Percentiles rank a stretch among this genome's conserved stretches.
Evolutionary conservation across 1,140 invertebrate species (phyloP).

Genomic region (Bombus picipes): DNA sequence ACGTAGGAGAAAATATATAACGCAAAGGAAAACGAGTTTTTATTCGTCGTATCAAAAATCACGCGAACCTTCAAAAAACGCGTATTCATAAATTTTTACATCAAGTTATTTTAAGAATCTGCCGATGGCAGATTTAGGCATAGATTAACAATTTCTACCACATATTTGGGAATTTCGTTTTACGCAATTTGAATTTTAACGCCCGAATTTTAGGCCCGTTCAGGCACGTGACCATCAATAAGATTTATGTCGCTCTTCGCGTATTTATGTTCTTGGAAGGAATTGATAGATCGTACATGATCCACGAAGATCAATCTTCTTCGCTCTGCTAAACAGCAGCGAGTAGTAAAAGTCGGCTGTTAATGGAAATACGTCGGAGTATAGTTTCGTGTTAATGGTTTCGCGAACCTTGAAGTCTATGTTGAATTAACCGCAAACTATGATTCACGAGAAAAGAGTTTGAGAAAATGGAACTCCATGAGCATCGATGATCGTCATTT

Average conservation of each 20-base stretch:
- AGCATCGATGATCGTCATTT: not conserved
- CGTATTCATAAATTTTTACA: too few species aligned
- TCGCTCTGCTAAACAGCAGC: not conserved
- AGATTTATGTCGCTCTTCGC: not conserved
- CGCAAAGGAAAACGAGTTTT: too few species aligned
- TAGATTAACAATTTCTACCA: not conserved
- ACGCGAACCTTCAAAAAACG: rapidly evolving
- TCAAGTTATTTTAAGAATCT: too few species aligned
- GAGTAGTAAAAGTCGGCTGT: not conserved
- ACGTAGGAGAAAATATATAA: too few species aligned
- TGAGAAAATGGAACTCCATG: not conserved
- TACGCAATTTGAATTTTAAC: not conserved
- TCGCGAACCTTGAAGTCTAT: not conserved
- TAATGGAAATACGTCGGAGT: not conserved
- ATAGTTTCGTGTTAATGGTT: not conserved
- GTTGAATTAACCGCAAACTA: not conserved
- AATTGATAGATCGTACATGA: not conserved
- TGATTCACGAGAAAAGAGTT: not conserved
- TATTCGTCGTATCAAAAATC: too few species aligned
- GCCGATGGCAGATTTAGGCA: not conserved
- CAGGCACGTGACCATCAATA: not conserved
- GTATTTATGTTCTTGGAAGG: not conserved
- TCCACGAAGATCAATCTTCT: not conserved
- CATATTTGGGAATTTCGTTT: not conserved
- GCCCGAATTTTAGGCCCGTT: too few species aligned